phyloP scores from a whole-genome alignment of 2,888 invertebrate genomes.

The Ecdyonurus torrentis region DNA sequence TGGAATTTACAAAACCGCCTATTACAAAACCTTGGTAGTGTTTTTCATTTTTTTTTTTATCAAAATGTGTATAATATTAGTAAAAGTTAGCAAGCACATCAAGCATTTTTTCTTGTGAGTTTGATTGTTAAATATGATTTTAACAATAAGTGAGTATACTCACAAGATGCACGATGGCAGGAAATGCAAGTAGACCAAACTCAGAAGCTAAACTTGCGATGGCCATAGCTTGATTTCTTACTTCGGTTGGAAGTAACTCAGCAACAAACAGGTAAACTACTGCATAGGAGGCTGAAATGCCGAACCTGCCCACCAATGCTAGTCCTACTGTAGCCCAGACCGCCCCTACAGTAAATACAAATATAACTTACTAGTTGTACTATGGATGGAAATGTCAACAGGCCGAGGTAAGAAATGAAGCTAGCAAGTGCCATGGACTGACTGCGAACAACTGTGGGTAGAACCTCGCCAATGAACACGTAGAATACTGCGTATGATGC shows the following conservation, averaged over 20 bases:
- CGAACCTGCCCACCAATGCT: conserved; percentile 48
- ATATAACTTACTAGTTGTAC: conserved; percentile 31
- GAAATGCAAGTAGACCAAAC: conserved; percentile 40
- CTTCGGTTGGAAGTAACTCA: conserved; percentile 45
- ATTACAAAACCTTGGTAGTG: too few species aligned
- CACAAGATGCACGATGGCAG: conserved; percentile 42
- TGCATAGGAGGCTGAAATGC: conserved; percentile 46
- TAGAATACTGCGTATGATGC: conserved; percentile 51
- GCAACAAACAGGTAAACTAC: conserved; percentile 53
- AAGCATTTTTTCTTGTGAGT: too few species aligned
- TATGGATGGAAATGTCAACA: conserved; percentile 45
- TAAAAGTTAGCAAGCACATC: too few species aligned
- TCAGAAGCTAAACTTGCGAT: conserved; percentile 45
- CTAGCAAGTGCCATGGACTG: conserved; percentile 50
- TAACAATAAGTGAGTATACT: too few species aligned
- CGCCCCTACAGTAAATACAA: conserved; percentile 27
- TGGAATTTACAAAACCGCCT: too few species aligned
- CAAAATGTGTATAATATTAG: too few species aligned
- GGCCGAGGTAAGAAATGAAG: conserved; percentile 42
- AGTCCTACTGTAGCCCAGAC: conserved; percentile 44
- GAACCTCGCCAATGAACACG: conserved; percentile 47
- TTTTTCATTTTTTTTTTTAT: too few species aligned
- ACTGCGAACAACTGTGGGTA: conserved; percentile 45
- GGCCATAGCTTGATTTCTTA: conserved; percentile 48
- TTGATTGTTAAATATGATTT: too few species aligned